These are phyloP conservation scores for Acrocephalus scirpaceus DNA, from an alignment of 2,797 vertebrate genomes.

Conservation along the genomic window DNA sequence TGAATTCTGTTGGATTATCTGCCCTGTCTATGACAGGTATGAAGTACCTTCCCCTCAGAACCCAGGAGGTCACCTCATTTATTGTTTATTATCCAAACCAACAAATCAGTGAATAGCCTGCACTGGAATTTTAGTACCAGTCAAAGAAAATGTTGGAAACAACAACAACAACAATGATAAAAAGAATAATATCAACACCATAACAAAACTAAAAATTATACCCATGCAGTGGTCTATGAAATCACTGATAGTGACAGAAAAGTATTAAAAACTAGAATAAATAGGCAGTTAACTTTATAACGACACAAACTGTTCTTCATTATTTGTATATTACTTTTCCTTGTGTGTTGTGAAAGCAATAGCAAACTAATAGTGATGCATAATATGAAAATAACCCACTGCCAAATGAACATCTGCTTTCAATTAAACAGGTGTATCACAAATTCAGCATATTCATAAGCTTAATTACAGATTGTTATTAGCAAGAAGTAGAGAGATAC, in stretches of 20 bases:
- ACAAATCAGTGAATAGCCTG: background rate
- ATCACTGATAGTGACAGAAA: background rate
- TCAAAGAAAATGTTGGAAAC: background rate
- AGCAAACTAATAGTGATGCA: background rate
- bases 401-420: conserved; percentile 37
- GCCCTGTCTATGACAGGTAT: background rate
- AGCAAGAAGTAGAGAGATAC: background rate
- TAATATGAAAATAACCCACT: conserved; percentile 10
- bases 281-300: conserved; percentile 8
- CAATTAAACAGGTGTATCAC: conserved; percentile 48
- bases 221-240: background rate
- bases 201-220: background rate
- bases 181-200: background rate
- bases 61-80: background rate
- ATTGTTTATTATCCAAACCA: background rate
- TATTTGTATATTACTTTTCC: conserved; percentile 12
- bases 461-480: conserved; percentile 32
- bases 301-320: background rate
- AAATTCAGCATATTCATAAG: conserved; percentile 23
- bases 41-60: background rate
- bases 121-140: background rate
- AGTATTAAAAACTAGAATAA: background rate
- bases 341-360: background rate
- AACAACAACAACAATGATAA: background rate
- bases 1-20: background rate